Conservation (phyloP, 2,797 vertebrate genomes). For the Antennarius maculatus region DNA sequence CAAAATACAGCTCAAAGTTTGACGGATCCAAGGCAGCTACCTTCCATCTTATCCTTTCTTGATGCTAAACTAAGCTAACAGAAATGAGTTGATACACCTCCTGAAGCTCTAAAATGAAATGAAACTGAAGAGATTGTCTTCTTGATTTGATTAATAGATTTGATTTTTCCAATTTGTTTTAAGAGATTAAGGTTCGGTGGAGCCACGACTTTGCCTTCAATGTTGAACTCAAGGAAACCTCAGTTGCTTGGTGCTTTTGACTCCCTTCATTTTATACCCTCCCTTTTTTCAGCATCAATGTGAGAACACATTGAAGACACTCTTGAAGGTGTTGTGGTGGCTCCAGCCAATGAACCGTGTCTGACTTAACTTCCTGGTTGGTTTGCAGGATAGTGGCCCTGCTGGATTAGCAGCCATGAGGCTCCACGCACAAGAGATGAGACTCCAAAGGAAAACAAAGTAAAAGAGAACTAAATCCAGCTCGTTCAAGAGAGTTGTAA, state of each 20-base stretch:
- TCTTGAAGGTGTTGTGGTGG: constrained; percentile 27
- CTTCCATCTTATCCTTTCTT: neutral
- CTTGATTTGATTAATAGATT: neutral
- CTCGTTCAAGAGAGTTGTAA: neutral
- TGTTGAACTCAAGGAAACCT: constrained; percentile 6
- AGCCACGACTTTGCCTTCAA: neutral
- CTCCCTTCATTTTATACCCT: constrained; percentile 39
- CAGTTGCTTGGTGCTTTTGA: neutral
- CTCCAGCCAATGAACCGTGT: constrained; percentile 50
- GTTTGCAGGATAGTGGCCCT: constrained; percentile 44
- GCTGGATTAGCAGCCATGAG: constrained; percentile 40
- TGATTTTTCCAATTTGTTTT: neutral
- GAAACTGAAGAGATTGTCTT: no score
- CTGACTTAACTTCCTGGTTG: constrained; percentile 64
- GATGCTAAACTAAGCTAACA: neutral
- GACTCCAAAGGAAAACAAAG: constrained; percentile 26
- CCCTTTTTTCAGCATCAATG: constrained; percentile 46
- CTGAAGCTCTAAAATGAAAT: no score
- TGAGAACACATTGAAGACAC: constrained; percentile 37
- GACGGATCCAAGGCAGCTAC: neutral
- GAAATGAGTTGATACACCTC: neutral
- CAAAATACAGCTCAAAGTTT: neutral
- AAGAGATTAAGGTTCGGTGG: neutral
- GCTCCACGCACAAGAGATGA: constrained; percentile 35
- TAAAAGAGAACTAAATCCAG: constrained; percentile 24